These are phyloP conservation scores for Spodoptera litura DNA, from an alignment of 1,140 invertebrate genomes.

Conservation along the genomic window DNA sequence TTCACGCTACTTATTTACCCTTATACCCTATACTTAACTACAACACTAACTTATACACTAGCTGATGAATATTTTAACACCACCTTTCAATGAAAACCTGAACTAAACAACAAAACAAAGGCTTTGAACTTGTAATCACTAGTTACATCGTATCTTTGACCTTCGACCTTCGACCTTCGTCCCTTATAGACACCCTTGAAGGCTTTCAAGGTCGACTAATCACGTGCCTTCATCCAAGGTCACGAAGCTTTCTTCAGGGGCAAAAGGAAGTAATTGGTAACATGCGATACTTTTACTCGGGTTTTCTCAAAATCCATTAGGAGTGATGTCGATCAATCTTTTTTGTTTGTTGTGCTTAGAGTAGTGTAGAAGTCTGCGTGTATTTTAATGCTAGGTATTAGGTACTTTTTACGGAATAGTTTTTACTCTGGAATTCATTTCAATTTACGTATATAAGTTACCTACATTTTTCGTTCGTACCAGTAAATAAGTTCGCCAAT, in stretches of 20 bases:
- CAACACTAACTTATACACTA: no score
- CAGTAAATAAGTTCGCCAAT: no score
- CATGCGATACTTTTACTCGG: not conserved
- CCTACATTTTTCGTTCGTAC: no score
- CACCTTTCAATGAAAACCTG: no score
- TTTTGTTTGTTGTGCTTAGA: not conserved
- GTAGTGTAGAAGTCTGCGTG: not conserved
- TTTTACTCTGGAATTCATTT: no score
- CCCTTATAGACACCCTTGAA: slow-evolving; percentile 13
- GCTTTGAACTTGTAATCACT: slow-evolving; percentile 5
- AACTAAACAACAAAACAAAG: not conserved
- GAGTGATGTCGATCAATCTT: not conserved
- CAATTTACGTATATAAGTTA: no score
- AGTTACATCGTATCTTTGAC: slow-evolving; percentile 3
- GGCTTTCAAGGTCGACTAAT: slow-evolving; percentile 7
- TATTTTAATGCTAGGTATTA: not conserved
- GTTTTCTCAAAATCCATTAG: slow-evolving; percentile 1
- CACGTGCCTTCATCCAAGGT: slow-evolving; percentile 14
- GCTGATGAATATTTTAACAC: no score
- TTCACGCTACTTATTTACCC: no score
- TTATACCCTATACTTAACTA: no score
- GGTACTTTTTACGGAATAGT: no score
- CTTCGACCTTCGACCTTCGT: slow-evolving; percentile 7
- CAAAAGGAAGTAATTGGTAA: slow-evolving; percentile 11
- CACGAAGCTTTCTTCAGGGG: not conserved